phyloP scores from a whole-genome alignment of 2,797 vertebrate species.

The Periophthalmus magnuspinnatus region DNA sequence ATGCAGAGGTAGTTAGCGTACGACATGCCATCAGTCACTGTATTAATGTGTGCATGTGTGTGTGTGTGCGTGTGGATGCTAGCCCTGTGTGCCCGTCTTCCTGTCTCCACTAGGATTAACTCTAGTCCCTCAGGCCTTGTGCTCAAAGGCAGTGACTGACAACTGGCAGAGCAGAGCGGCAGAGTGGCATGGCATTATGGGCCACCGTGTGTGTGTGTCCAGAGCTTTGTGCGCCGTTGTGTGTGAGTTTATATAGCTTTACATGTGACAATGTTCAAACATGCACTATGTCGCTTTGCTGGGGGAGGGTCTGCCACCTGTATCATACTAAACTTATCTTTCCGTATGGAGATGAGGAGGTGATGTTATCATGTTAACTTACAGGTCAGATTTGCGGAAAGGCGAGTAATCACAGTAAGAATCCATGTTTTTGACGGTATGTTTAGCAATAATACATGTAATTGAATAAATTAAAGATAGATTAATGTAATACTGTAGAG shows the following conservation, averaged over 20 bases:
- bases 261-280: background rate
- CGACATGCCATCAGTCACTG: constrained; percentile 42
- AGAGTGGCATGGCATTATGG: constrained; percentile 53
- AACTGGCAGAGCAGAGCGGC: constrained; percentile 71
- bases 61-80: constrained; percentile 19
- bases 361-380: too few relatives aligned
- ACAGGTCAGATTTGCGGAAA: too few relatives aligned
- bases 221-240: constrained; percentile 10
- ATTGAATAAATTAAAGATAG: too few relatives aligned
- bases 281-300: background rate
- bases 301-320: background rate
- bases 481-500: too few relatives aligned
- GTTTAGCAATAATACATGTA: too few relatives aligned
- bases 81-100: constrained; percentile 64
- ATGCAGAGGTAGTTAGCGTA: constrained; percentile 42
- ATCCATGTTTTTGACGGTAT: too few relatives aligned
- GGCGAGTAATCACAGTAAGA: too few relatives aligned
- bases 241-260: background rate
- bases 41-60: constrained; percentile 20
- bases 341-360: too few relatives aligned
- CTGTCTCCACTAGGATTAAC: constrained; percentile 81
- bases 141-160: constrained; percentile 77
- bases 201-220: constrained; percentile 7
- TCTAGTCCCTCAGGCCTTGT: constrained; percentile 71
- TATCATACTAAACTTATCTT: background rate